A percentile compares a stretch with the other conserved stretches of the same genome.
These are phyloP conservation scores for Carcina quercana DNA, from an alignment of 2,888 invertebrate genomes.

Conservation along the genomic window DNA sequence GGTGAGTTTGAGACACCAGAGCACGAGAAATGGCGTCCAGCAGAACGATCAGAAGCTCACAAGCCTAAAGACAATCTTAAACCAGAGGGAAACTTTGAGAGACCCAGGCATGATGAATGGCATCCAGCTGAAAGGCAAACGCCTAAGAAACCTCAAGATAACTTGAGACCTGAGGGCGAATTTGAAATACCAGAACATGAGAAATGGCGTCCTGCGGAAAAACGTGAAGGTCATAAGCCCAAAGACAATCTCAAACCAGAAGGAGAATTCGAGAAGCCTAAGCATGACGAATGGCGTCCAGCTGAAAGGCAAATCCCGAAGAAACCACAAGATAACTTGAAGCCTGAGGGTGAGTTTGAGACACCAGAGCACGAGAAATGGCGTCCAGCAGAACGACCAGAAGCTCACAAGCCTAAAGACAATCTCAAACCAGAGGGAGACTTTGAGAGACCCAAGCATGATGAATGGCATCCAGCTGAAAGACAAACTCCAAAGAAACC, in stretches of 20 bases:
- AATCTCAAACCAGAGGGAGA: constrained; percentile 63
- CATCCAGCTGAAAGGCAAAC: constrained; percentile 38
- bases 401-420: constrained; percentile 30
- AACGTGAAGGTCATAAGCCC: constrained; percentile 35
- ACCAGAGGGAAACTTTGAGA: constrained; percentile 73
- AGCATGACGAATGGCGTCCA: constrained; percentile 36
- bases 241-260: constrained; percentile 62
- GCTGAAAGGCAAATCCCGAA: constrained; percentile 40
- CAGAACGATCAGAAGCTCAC: constrained; percentile 37
- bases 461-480: constrained; percentile 54
- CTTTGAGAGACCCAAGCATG: constrained; percentile 53
- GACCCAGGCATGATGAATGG: constrained; percentile 38
- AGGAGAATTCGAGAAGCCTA: constrained; percentile 50
- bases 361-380: constrained; percentile 51
- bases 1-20: constrained; percentile 29
- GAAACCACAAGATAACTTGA: constrained; percentile 70
- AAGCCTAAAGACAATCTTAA: constrained; percentile 60
- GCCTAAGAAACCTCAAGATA: constrained; percentile 55
- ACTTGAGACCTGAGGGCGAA: constrained; percentile 71
- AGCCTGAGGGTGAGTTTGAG: constrained; percentile 74
- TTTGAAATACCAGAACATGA: constrained; percentile 50
- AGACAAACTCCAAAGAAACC: constrained; percentile 57
- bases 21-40: constrained; percentile 43
- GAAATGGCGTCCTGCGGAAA: constrained; percentile 38
- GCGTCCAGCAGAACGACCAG: constrained; percentile 44